Base-by-base conservation (phyloP, 2,888 invertebrate species). In the Tipula confusa region DNA sequence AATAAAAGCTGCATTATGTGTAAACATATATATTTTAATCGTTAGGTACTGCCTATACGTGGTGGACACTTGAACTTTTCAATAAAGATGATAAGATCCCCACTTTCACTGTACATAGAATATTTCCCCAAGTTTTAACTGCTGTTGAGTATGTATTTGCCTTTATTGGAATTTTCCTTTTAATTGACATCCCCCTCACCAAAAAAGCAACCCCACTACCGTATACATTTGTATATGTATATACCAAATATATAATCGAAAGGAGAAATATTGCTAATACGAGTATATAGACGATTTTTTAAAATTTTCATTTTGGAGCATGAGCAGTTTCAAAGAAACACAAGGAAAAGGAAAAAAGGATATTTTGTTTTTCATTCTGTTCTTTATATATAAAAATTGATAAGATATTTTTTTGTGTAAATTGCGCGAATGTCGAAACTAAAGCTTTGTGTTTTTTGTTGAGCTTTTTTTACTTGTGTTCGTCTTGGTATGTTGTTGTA, bases 1-100 rank as follows among this genome's bases (percentile, higher is more conserved):
- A 64, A 64, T 64, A 64, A 64, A 64, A 64, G 24, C 64, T 64
- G 64, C 64, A 64, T 64, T 64, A 64, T 64, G 24, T 24, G 64
- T 64, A 9, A 24, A 2, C 24, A 9, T 24, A 43, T 15, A 64
- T 64, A 64, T 64, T 64, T 64, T 24, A 3, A 24, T 64, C 64
- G 24, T 64, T 18, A 64, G 64, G 64, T 64, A 24, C 64, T 64
- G 64, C 64, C 64, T 11, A 64, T 64, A 24, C n/a, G 64, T 18
- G 64, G 64, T 3, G 24, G 24, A 64, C 64, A 64, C 64, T 64
- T 24, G 24, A 64, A 64, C 64, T 64, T 6, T 64, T 43, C n/a
- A 3, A 43, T 43, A 36, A 6, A 36, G 1, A 43, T 5, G 6
- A 5, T 43, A 43, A 11, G 7, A 9, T 64, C 64, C 64, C 64